Evolutionary conservation across 2,113 vertebrate species (phyloP).

Genomic region (Sisor rabdophorus): DNA sequence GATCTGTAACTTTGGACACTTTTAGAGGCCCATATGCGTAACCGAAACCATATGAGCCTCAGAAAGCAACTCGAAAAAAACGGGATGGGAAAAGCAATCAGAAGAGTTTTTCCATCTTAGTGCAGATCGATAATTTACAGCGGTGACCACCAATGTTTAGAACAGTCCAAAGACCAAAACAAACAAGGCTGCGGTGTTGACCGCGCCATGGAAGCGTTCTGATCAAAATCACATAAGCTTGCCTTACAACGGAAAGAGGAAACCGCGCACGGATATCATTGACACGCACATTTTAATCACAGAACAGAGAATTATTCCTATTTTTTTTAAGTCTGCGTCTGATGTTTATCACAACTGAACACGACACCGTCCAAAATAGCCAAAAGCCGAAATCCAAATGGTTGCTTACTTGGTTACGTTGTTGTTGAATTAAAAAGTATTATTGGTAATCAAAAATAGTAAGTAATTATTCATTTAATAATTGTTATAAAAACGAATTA

Average conservation of each 20-base stretch:
- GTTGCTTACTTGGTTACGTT: too few species aligned
- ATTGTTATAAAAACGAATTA: too few species aligned
- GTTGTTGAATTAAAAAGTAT: too few species aligned
- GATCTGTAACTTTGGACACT: constrained; percentile 40
- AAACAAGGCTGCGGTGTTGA: background rate
- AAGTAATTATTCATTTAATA: too few species aligned
- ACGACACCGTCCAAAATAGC: background rate
- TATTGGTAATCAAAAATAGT: too few species aligned
- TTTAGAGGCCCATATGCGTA: constrained; percentile 36
- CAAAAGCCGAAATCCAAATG: background rate
- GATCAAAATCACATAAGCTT: background rate
- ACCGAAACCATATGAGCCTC: constrained; percentile 44
- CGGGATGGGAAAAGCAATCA: background rate
- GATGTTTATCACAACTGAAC: background rate
- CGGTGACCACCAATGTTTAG: too few species aligned
- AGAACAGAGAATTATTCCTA: too few species aligned
- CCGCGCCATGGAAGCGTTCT: too few species aligned
- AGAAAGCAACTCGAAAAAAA: background rate
- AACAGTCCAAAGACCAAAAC: background rate
- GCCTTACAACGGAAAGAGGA: too few species aligned
- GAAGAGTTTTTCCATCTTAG: too few species aligned
- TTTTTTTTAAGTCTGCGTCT: too few species aligned
- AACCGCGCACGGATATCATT: background rate
- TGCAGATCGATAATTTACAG: too few species aligned
- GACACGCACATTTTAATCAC: background rate